Base-by-base conservation (phyloP, 2,113 vertebrate genomes). In the Dromiciops gliroides region DNA sequence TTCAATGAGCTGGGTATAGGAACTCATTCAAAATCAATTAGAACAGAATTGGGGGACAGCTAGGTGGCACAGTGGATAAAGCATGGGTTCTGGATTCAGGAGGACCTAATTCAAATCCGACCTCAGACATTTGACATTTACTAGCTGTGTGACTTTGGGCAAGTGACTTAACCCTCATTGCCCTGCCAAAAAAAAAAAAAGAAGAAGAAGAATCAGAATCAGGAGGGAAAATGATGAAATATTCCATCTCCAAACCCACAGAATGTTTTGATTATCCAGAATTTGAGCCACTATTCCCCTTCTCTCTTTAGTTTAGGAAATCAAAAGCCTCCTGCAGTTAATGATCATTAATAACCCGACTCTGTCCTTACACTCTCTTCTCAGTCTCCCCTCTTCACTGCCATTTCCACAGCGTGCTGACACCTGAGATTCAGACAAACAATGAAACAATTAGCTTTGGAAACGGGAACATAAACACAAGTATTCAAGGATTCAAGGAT, bases 21-120 rank as follows among this genome's bases (percentile, higher is more conserved):
- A 75, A 91, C 25, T 52, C 47, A 90, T 95, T 94, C 92, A 53
- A 96, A 94, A 96, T 96, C 93, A 89, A 1, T 25, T 49, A 31
- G 89, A n/a, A n/a, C n/a, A n/a, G n/a, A n/a, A n/a, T n/a, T n/a
- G n/a, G n/a, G n/a, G n/a, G n/a, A n/a, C n/a, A n/a, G n/a, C n/a
- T n/a, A n/a, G n/a, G n/a, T n/a, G n/a, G n/a, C n/a, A n/a, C n/a
- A n/a, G n/a, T n/a, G n/a, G n/a, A n/a, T n/a, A n/a, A n/a, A n/a
- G n/a, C n/a, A n/a, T n/a, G n/a, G n/a, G n/a, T n/a, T n/a, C n/a
- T n/a, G n/a, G n/a, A n/a, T n/a, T n/a, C n/a, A n/a, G n/a, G n/a
- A n/a, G n/a, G n/a, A n/a, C n/a, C n/a, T n/a, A n/a, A n/a, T n/a
- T n/a, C n/a, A n/a, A n/a, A n/a, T n/a, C n/a, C n/a, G n/a, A n/a